These are phyloP conservation scores for Limnephilus marmoratus DNA, from an alignment of 2,888 invertebrate species.

Conservation along the genomic window DNA sequence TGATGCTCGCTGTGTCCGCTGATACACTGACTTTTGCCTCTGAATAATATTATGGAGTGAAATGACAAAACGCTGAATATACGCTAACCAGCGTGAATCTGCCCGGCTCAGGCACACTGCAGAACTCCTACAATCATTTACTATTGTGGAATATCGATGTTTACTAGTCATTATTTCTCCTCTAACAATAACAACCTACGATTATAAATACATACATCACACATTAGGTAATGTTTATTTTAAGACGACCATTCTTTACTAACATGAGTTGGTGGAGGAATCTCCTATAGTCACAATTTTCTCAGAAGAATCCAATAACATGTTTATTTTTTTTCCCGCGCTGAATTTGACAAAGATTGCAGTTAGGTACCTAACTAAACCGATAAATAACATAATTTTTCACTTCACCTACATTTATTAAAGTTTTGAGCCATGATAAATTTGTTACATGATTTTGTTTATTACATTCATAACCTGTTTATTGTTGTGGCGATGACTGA, in stretches of 20 bases:
- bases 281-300: background rate
- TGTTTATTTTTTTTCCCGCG: background rate
- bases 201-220: background rate
- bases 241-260: background rate
- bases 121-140: background rate
- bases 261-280: background rate
- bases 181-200: background rate
- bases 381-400: background rate
- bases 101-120: background rate
- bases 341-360: background rate
- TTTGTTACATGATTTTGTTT: background rate
- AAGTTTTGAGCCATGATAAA: background rate
- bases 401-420: background rate
- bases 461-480: background rate
- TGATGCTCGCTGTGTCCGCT: slow-evolving; percentile 4
- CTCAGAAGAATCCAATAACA: background rate
- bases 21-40: slow-evolving; percentile 52
- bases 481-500: background rate
- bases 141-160: no score
- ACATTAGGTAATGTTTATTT: background rate
- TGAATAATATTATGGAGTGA: slow-evolving; percentile 41
- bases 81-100: background rate
- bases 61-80: background rate
- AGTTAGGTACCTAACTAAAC: background rate
- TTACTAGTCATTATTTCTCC: background rate